A percentile compares a stretch with the other conserved stretches of the same genome.
These are phyloP conservation scores for Tuberolachnus salignus DNA, from an alignment of 2,888 invertebrate genomes.

Conservation along the genomic window DNA sequence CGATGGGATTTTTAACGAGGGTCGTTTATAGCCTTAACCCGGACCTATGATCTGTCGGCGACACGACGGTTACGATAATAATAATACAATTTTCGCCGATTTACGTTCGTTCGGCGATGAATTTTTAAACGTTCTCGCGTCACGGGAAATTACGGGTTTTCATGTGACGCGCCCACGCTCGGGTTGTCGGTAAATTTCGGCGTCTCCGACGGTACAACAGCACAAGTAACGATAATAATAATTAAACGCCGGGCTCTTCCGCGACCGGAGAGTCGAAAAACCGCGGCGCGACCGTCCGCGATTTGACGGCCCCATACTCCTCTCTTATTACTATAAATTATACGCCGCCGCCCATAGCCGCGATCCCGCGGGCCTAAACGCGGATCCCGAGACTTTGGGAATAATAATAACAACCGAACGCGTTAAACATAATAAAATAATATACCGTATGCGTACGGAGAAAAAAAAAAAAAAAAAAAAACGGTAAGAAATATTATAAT, in stretches of 20 bases:
- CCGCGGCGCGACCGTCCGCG: neutral
- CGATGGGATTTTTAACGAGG: no score
- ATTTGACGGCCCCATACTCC: slow-evolving; percentile 17
- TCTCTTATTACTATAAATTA: no score
- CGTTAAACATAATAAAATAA: neutral
- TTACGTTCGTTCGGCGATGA: no score
- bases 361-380: no score
- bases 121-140: neutral
- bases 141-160: slow-evolving; percentile 24
- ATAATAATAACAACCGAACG: neutral
- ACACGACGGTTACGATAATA: no score
- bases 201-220: neutral
- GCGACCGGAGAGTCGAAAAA: slow-evolving; percentile 21
- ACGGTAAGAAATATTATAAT: neutral
- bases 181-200: slow-evolving; percentile 1
- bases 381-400: no score
- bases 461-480: no score
- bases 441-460: neutral
- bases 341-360: neutral
- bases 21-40: no score
- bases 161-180: slow-evolving; percentile 27
- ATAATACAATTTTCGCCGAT: no score
- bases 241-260: neutral
- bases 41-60: no score
- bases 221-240: no score